Base-by-base conservation (phyloP, 2,888 invertebrate species). In the Arenicola marina region DNA sequence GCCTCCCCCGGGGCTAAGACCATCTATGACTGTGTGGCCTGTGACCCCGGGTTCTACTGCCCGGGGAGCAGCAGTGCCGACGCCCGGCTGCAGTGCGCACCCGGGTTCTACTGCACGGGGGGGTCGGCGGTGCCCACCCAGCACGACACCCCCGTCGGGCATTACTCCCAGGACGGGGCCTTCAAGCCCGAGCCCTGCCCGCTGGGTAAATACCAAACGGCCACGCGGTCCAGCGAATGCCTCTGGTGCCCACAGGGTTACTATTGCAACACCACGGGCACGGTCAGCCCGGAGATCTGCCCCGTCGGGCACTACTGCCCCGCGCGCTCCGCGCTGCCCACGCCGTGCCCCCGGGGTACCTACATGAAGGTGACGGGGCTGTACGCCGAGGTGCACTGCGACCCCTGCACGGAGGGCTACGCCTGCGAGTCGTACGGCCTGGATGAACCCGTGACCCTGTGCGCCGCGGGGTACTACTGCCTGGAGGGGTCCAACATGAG, bases 61-160 rank as follows among this genome's bases (percentile, higher is more conserved):
- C 75, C 79, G 18, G 79, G 79, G 3, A 75, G 76, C n/a, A 76
- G 75, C 61, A 72, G 58, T 28, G 57, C 56, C 15, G 60, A 51
- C 24, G 43, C 56, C 2, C n/a, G 24, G 15, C 32, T 2, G n/a
- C 29, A 31, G 18, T 81, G 81, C 71, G 71, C 76, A 3, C 71
- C 79, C 38, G 81, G 81, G 3, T 81, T 77, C 66, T 81, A 76
- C 63, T 81, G 81, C 62, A 77, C 76, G 2, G 81, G 81, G 31
- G 81, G 81, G 18, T 66, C 80, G 3, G 70, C 74, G 3, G 70
- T 72, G 4, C 74, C 78, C 2, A 80, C 76, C 18, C 81, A 81
- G 67, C 59, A 70, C 63, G 78, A 73, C 21, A 74, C 76, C 3
- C 70, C 73, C 11, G 66, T 73, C 33, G 81, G 81, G 0, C 76